These are phyloP conservation scores for Augochlorella aurata DNA, from an alignment of 2,888 invertebrate species.

Conservation along the genomic window DNA sequence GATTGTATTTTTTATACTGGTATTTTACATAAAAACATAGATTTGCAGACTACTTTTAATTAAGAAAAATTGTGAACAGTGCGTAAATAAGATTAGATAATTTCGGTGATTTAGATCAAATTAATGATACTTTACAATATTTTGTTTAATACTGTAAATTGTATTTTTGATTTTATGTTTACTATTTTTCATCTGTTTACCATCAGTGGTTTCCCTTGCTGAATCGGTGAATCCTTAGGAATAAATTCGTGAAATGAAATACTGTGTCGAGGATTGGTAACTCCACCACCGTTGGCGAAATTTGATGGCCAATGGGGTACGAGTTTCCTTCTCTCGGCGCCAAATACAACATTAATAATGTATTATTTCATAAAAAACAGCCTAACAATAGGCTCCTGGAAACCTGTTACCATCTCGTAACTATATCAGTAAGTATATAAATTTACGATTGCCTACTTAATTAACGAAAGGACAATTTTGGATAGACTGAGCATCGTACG, in stretches of 20 bases:
- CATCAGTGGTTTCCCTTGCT: background rate
- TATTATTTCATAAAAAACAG: conserved; percentile 1
- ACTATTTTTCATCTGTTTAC: background rate
- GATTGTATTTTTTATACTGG: background rate
- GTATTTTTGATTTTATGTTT: background rate
- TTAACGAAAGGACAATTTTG: background rate
- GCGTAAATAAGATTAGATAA: background rate
- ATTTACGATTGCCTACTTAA: background rate
- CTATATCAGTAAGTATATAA: conserved; percentile 44
- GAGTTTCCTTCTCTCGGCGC: conserved; percentile 89
- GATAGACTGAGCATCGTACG: background rate
- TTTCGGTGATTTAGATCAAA: background rate
- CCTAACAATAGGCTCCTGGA: background rate
- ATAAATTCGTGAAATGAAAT: conserved; percentile 31
- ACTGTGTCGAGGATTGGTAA: conserved; percentile 87
- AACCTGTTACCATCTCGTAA: conserved; percentile 2
- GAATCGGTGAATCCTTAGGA: background rate
- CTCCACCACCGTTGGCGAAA: conserved; percentile 93
- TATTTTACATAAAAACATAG: background rate
- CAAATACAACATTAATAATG: conserved; percentile 38
- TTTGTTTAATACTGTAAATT: background rate
- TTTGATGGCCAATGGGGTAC: conserved; percentile 88
- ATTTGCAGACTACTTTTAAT: background rate
- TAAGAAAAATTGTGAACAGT: background rate
- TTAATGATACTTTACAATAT: background rate